Evolutionary conservation across 2,113 vertebrate genomes (phyloP), one percentile per base, ranked within the genome.

Genomic region (Rhombomys opimus): DNA sequence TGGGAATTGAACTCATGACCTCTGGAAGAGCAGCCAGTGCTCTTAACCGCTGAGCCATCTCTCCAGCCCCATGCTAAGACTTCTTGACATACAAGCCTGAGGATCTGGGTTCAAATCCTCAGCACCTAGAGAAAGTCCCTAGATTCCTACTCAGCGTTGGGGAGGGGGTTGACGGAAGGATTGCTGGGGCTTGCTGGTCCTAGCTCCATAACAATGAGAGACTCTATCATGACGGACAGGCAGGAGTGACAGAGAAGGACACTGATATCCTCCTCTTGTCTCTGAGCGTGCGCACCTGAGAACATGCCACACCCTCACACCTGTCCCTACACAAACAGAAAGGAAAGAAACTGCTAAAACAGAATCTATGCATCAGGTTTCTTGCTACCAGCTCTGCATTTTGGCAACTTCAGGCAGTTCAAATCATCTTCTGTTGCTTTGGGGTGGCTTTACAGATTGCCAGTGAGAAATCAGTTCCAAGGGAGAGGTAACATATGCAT

Each of bases 401-500:
- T 92, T 30, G 70, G 61, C 67, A 87, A 89, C 8, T 38, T 65
- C 46, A 67, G 32, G 35, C 50, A 94, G 68, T 77, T 68, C 77
- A 57, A 80, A 80, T 59, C 18, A 73, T 32, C 46, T 82, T 94
- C 91, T 73, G 54, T 82, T 54, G 22, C 68, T 6, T 23, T 35
- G 18, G 52, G 32, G 27, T 95, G n/a, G 77, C 27, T 68, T 86
- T 57, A 87, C 22, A 81, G 82, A 90, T 90, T 95, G 18, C 20
- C 46, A 75, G 46, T 73, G 30, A 97, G 54, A 73, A 96, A n/a
- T 76, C 84, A 92, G 65, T 85, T 91, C 81, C 25, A 20, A 86
- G 41, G 89, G 95, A 78, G 89, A 96, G 68, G 92, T 38, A 81
- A 90, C 91, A 93, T 65, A 88, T 23, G 18, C 78, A 89, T 81